These are phyloP conservation scores for Acleris laterana DNA, from an alignment of 2,888 invertebrate genomes.

Conservation along the genomic window DNA sequence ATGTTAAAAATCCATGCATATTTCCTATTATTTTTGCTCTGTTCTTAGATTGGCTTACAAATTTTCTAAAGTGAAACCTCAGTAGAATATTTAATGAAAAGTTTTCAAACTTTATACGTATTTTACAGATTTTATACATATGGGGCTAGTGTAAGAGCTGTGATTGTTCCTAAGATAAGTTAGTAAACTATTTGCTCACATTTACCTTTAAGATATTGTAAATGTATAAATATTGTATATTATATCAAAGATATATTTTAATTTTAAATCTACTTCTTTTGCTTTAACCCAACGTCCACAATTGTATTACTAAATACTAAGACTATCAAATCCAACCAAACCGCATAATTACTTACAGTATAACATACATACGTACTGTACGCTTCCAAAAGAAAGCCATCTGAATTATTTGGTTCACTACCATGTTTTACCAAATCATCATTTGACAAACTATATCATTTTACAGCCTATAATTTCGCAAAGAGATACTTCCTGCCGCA, in stretches of 20 bases:
- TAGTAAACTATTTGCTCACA: constrained; percentile 64
- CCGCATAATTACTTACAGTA: too few relatives aligned
- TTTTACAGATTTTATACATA: neutral
- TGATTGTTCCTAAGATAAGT: constrained; percentile 70
- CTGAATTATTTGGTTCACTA: too few relatives aligned
- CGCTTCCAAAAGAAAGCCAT: too few relatives aligned
- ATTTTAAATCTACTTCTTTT: neutral
- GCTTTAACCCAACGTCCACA: too few relatives aligned
- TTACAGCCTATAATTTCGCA: too few relatives aligned
- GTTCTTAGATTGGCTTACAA: too few relatives aligned
- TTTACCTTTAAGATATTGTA: constrained; percentile 50
- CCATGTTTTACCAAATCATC: too few relatives aligned
- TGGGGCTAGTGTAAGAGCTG: constrained; percentile 55
- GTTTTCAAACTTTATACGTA: constrained; percentile 2
- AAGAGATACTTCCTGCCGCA: too few relatives aligned
- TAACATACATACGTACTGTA: too few relatives aligned
- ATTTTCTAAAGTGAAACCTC: neutral
- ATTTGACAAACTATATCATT: too few relatives aligned
- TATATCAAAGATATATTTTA: neutral
- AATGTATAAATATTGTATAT: constrained; percentile 39
- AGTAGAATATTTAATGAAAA: neutral
- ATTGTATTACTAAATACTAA: too few relatives aligned
- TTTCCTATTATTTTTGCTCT: neutral
- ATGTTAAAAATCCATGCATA: neutral
- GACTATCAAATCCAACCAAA: too few relatives aligned